A percentile compares a stretch with the other conserved stretches of the same genome.
These are phyloP conservation scores for Benthosema pterotum DNA, from an alignment of 2,797 vertebrate species.

Conservation along the genomic window DNA sequence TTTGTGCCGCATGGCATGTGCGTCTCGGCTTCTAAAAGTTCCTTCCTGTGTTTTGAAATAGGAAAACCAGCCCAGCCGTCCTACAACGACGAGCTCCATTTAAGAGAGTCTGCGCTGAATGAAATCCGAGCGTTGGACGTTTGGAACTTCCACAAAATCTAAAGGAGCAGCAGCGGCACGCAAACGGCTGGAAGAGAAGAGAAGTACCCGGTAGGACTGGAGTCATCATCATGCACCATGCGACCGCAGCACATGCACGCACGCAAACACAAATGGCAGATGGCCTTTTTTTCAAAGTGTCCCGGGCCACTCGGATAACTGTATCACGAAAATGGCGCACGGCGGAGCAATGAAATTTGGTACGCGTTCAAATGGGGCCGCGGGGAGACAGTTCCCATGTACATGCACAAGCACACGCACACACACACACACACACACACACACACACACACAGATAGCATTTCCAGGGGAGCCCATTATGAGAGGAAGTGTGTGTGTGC, in stretches of 20 bases:
- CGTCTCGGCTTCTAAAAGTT: constrained; percentile 3
- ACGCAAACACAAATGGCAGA: constrained; percentile 72
- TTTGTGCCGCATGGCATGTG: background rate
- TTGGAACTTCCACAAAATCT: constrained; percentile 56
- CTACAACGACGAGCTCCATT: constrained; percentile 59
- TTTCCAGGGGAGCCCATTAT: constrained; percentile 71
- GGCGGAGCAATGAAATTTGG: constrained; percentile 74
- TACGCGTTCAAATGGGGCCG: constrained; percentile 57
- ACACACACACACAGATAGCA: constrained; percentile 71
- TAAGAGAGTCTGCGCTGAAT: constrained; percentile 44
- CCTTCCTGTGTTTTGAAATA: constrained; percentile 39
- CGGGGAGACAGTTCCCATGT: constrained; percentile 55
- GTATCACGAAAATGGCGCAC: constrained; percentile 62
- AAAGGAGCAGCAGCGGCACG: constrained; percentile 59
- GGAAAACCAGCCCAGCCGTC: constrained; percentile 48
- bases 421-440: too few species aligned
- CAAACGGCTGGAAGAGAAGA: constrained; percentile 48
- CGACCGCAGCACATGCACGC: constrained; percentile 54
- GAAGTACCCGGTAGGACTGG: constrained; percentile 53
- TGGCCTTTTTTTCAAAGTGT: constrained; percentile 59
- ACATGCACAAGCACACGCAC: too few species aligned
- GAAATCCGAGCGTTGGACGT: constrained; percentile 65
- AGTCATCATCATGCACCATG: constrained; percentile 59
- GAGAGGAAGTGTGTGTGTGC: constrained; percentile 43
- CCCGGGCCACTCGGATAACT: constrained; percentile 57